Percentiles rank a stretch among this genome's conserved stretches.
Conservation (phyloP, 2,113 vertebrate genomes). For the Talpa occidentalis region DNA sequence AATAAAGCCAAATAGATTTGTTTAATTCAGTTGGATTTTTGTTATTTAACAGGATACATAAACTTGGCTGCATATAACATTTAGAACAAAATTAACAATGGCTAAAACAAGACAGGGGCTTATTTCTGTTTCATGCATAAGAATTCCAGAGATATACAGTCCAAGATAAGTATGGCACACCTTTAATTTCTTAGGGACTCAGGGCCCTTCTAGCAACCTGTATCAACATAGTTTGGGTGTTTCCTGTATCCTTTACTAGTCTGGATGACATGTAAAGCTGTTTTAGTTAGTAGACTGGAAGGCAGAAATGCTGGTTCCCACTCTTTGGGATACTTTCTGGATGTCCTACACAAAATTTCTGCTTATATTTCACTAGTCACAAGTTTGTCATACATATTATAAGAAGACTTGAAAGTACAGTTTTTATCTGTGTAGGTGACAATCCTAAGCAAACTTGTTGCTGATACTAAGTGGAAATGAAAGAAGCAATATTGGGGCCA, state of each 20-base stretch:
- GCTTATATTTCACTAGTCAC: not conserved
- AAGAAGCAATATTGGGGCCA: not conserved
- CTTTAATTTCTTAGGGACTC: not conserved
- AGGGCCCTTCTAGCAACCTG: not conserved
- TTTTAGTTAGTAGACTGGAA: not conserved
- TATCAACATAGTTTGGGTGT: rapidly evolving
- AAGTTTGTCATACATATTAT: not conserved
- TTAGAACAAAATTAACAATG: constrained; percentile 33
- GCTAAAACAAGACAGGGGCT: not conserved
- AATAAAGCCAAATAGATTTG: not conserved
- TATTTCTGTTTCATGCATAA: not conserved
- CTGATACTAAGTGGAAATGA: not conserved
- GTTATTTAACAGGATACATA: not conserved
- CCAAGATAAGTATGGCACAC: not conserved
- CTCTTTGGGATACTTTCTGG: not conserved
- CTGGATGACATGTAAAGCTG: not conserved
- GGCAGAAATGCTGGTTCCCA: not conserved
- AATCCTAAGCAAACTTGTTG: constrained; percentile 3
- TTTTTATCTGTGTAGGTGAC: not conserved
- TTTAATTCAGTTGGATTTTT: not conserved
- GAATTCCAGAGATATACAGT: not conserved
- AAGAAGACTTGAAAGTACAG: not conserved
- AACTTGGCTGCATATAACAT: not conserved
- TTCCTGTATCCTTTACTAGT: not conserved
- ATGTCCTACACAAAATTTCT: not conserved